These are phyloP conservation scores for Machaerirhynchus nigripectus DNA, from an alignment of 2,113 vertebrate species.

Conservation along the genomic window DNA sequence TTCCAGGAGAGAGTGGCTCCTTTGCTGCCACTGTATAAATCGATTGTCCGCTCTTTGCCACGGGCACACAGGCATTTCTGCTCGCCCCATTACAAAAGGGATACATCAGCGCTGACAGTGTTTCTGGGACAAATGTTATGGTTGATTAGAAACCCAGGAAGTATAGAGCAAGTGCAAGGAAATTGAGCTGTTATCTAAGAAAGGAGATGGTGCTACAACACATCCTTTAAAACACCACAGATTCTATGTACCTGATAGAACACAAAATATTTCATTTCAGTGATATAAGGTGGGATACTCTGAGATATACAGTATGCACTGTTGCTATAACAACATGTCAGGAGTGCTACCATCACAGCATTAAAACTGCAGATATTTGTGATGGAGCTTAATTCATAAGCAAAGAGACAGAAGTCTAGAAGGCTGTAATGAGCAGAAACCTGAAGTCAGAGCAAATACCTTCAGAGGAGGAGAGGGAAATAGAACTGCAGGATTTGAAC, in stretches of 20 bases:
- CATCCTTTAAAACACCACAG: background rate
- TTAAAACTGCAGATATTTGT: background rate
- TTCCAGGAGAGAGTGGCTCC: background rate
- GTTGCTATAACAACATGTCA: constrained; percentile 24
- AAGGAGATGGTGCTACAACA: background rate
- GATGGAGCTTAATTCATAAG: background rate
- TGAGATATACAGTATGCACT: background rate
- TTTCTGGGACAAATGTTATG: background rate
- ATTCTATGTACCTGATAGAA: background rate
- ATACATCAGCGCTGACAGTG: background rate
- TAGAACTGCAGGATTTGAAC: background rate
- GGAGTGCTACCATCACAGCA: background rate
- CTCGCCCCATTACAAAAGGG: background rate
- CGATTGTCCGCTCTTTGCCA: background rate
- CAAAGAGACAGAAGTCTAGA: background rate
- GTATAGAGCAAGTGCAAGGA: background rate
- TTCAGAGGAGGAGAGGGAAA: background rate
- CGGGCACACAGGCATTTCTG: background rate
- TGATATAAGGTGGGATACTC: background rate
- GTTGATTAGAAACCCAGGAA: background rate
- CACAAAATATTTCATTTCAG: background rate
- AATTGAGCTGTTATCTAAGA: background rate
- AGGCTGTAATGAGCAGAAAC: background rate
- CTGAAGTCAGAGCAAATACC: background rate
- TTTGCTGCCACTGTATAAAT: background rate